Evolutionary conservation across 2,113 vertebrate genomes (phyloP).

Genomic region (Cebidichthys violaceus): DNA sequence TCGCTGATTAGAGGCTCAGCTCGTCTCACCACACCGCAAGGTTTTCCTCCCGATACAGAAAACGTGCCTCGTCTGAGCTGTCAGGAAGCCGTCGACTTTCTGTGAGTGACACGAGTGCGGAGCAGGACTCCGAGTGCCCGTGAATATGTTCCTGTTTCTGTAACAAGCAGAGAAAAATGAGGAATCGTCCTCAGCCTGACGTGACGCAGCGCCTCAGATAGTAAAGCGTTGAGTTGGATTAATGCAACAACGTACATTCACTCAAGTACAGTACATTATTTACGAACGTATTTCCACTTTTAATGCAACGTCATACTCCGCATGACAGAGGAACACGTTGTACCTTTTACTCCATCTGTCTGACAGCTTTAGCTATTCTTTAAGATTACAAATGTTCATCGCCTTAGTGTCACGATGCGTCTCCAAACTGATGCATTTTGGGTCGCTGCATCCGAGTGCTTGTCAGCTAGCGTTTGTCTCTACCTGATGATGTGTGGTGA

Average conservation of each 20-base stretch:
- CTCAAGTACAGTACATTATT: background rate
- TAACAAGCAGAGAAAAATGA: slow-evolving; percentile 3
- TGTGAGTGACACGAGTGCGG: background rate
- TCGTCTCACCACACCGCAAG: background rate
- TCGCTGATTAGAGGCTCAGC: slow-evolving; percentile 54
- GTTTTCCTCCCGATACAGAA: slow-evolving; percentile 31
- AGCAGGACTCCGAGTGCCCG: slow-evolving; percentile 3
- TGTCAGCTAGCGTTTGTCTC: no score
- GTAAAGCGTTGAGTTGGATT: slow-evolving; percentile 23
- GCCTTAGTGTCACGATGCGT: background rate
- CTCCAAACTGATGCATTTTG: no score
- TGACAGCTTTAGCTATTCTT: background rate
- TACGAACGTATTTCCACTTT: background rate
- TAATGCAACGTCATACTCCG: background rate
- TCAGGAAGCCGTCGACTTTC: slow-evolving; percentile 35
- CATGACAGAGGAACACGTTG: background rate
- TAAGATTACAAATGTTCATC: background rate
- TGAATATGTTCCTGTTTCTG: slow-evolving; percentile 33
- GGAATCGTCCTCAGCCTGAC: background rate
- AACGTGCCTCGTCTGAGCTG: slow-evolving; percentile 41
- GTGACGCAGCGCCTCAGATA: background rate
- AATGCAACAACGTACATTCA: background rate
- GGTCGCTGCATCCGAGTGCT: no score
- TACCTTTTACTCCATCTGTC: background rate
- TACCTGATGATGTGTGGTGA: no score